Percentiles rank a stretch among this genome's conserved stretches.
These are phyloP conservation scores for Pimephales promelas DNA, from an alignment of 2,113 vertebrate species.

Conservation along the genomic window DNA sequence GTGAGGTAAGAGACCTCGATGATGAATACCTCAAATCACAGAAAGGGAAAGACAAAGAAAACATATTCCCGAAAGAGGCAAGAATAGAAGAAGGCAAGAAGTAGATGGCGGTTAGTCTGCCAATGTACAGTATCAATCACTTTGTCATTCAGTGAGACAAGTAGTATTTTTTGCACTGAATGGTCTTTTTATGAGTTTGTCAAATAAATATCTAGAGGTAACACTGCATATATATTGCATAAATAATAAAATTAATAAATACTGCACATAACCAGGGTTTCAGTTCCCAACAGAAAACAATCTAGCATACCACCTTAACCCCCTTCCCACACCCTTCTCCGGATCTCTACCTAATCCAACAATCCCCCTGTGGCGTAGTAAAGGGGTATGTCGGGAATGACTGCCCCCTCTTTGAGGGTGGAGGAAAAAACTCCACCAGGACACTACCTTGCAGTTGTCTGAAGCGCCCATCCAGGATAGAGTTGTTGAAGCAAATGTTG, in stretches of 20 bases:
- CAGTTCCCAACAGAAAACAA: slow-evolving; percentile 44
- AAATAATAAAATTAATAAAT: slow-evolving; percentile 67
- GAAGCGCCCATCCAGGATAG: slow-evolving; percentile 80
- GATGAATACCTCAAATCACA: slow-evolving; percentile 12
- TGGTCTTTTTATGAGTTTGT: slow-evolving; percentile 62
- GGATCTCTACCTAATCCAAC: slow-evolving; percentile 19
- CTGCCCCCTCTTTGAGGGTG: slow-evolving; percentile 43
- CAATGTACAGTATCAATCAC: slow-evolving; percentile 3
- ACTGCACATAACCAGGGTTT: slow-evolving; percentile 48
- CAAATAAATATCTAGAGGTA: slow-evolving; percentile 69
- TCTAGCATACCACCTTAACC: slow-evolving; percentile 11
- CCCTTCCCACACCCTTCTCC: neutral
- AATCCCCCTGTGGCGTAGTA: slow-evolving; percentile 30
- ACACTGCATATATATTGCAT: slow-evolving; percentile 60
- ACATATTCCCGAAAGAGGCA: neutral
- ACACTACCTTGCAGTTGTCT: slow-evolving; percentile 80
- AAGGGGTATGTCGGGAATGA: slow-evolving; percentile 56
- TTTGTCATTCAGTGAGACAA: slow-evolving; percentile 7
- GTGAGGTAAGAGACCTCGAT: neutral
- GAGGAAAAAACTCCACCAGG: slow-evolving; percentile 15
- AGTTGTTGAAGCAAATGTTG: slow-evolving; percentile 76
- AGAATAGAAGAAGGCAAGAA: neutral
- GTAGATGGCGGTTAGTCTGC: neutral
- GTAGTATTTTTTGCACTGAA: slow-evolving; percentile 7
- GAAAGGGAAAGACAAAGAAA: neutral